These are phyloP conservation scores for Drosophila borealis DNA, from an alignment of 2,888 invertebrate species.

Conservation along the genomic window DNA sequence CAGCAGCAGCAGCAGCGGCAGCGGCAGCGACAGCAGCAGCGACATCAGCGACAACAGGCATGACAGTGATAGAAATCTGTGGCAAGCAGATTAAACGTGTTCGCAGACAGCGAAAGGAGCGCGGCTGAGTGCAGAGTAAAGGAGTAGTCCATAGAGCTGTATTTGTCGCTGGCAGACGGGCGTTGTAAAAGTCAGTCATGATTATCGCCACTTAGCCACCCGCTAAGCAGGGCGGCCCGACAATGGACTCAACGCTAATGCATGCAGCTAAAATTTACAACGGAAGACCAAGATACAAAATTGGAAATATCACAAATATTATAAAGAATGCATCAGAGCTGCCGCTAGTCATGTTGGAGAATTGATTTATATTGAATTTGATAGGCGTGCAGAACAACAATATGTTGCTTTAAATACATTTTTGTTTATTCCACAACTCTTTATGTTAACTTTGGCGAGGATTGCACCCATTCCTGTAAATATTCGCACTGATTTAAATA, in stretches of 20 bases:
- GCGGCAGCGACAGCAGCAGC: constrained; percentile 24
- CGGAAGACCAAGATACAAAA: neutral
- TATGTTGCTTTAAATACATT: no score
- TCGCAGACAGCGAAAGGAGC: constrained; percentile 50
- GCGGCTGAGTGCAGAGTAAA: constrained; percentile 3
- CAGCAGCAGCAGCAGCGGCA: constrained; percentile 19
- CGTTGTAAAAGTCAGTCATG: constrained; percentile 79
- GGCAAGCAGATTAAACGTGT: constrained; percentile 79
- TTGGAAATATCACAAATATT: neutral
- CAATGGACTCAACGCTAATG: constrained; percentile 22
- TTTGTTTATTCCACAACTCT: no score
- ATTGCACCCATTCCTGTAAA: no score
- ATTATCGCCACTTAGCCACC: constrained; percentile 76
- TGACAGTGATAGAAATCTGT: constrained; percentile 80
- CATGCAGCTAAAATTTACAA: neutral
- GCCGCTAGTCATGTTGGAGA: no score
- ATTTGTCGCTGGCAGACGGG: constrained; percentile 46
- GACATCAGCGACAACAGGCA: constrained; percentile 50
- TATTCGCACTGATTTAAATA: no score
- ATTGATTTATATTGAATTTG: neutral
- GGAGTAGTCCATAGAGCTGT: constrained; percentile 23
- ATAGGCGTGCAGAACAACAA: no score
- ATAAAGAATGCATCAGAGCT: neutral
- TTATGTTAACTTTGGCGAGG: no score
- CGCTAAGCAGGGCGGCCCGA: constrained; percentile 15